Evolutionary conservation across 2,888 invertebrate species (phyloP).

Genomic region (Caenorhabditis drosophilae): DNA sequence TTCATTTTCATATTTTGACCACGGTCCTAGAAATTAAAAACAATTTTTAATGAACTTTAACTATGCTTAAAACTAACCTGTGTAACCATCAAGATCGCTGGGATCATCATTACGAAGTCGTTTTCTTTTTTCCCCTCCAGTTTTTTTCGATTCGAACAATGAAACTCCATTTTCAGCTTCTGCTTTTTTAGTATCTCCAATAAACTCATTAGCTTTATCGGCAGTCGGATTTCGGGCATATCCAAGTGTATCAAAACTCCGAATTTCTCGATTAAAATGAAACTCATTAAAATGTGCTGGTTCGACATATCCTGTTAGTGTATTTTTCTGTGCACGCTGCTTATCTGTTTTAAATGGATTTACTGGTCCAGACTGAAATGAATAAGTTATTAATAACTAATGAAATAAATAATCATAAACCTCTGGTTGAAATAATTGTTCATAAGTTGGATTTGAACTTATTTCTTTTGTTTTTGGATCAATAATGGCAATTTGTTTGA

Average conservation of each 20-base stretch:
- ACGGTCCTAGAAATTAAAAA: constrained; percentile 75
- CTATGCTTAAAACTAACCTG: constrained; percentile 74
- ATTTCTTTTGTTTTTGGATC: constrained; percentile 84
- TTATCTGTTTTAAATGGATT: constrained; percentile 92
- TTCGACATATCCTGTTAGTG: constrained; percentile 90
- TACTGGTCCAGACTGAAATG: constrained; percentile 78
- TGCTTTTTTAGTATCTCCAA: constrained; percentile 64
- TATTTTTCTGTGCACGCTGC: constrained; percentile 85
- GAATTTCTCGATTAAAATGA: constrained; percentile 67
- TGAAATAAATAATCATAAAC: constrained; percentile 11
- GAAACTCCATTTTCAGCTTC: constrained; percentile 71
- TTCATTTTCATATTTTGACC: constrained; percentile 93
- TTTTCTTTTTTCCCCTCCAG: constrained; percentile 74
- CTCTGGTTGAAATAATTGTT: constrained; percentile 87
- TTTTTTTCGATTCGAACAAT: constrained; percentile 80
- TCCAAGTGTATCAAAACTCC: constrained; percentile 71
- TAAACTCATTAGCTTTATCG: constrained; percentile 71
- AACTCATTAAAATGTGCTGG: constrained; percentile 93
- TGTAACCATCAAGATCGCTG: constrained; percentile 88
- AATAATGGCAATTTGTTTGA: constrained; percentile 71
- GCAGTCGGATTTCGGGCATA: constrained; percentile 93
- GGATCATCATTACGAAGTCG: constrained; percentile 87
- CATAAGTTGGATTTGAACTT: constrained; percentile 87
- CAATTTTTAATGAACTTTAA: not conserved
- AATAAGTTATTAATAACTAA: not conserved